phyloP scores from a whole-genome alignment of 2,888 invertebrate genomes.

The Tetragnatha montana region DNA sequence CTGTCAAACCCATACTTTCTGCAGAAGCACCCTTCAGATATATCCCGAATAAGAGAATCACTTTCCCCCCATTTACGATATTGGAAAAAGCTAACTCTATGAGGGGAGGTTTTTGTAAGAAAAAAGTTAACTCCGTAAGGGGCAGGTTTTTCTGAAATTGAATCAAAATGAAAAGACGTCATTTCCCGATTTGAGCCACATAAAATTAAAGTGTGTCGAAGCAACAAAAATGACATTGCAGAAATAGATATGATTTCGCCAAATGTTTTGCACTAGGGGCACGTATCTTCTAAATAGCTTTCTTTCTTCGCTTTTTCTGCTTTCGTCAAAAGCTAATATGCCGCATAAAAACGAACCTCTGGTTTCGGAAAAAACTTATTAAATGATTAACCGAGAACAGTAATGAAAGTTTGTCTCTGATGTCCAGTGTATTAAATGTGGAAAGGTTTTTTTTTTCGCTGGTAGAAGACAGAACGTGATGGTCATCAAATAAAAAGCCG shows the following conservation, averaged over 20 bases:
- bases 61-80: background rate
- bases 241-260: background rate
- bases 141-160: background rate
- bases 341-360: background rate
- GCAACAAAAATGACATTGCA: background rate
- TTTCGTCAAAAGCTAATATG: background rate
- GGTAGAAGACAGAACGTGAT: conserved; percentile 8
- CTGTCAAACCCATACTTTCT: background rate
- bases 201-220: background rate
- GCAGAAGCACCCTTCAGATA: background rate
- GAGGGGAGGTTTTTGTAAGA: background rate
- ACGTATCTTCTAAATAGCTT: conserved; percentile 19
- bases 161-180: background rate
- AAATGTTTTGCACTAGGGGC: conserved; percentile 22
- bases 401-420: conserved; percentile 26
- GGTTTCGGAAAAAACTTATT: conserved; percentile 17
- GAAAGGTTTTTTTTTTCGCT: conserved; percentile 10
- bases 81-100: background rate
- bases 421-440: background rate
- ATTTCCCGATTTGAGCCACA: background rate
- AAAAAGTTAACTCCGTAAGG: background rate
- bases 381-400: conserved; percentile 29
- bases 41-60: background rate
- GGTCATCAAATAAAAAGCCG: conserved; percentile 26
- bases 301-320: background rate